Conservation (phyloP, 2,888 invertebrate species). For the Melanophora roralis region DNA sequence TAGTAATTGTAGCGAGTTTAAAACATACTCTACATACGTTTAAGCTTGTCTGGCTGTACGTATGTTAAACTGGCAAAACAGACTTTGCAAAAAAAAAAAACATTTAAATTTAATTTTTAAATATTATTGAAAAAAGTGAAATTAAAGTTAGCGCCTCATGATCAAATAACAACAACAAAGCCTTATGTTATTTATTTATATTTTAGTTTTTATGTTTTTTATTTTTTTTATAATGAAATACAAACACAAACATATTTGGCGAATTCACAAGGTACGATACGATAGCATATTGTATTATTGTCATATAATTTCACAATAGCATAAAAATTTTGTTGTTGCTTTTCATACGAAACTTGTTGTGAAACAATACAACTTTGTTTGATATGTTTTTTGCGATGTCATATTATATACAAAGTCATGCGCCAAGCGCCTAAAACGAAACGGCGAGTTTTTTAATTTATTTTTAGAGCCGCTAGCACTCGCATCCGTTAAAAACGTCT, state of each 20-base stretch:
- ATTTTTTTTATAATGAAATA: conserved; percentile 44
- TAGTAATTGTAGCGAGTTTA: conserved; percentile 47
- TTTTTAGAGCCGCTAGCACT: too few relatives aligned
- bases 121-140: conserved; percentile 44
- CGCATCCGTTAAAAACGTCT: too few relatives aligned
- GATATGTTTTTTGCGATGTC: too few relatives aligned
- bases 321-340: too few relatives aligned
- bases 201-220: conserved; percentile 16
- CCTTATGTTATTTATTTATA: conserved; percentile 40
- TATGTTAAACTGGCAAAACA: conserved; percentile 36
- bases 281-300: too few relatives aligned
- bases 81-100: conserved; percentile 32
- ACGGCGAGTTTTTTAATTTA: too few relatives aligned
- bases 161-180: conserved; percentile 44
- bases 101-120: neutral
- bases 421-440: too few relatives aligned
- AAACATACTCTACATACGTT: conserved; percentile 31
- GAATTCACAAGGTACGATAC: too few relatives aligned
- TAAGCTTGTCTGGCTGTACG: neutral
- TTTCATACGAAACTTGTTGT: too few relatives aligned
- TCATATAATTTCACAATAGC: too few relatives aligned
- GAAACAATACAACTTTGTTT: too few relatives aligned
- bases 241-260: neutral
- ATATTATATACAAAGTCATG: too few relatives aligned
- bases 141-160: conserved; percentile 57